These are phyloP conservation scores for Macropis europaea DNA, from an alignment of 2,888 invertebrate species.

Conservation along the genomic window DNA sequence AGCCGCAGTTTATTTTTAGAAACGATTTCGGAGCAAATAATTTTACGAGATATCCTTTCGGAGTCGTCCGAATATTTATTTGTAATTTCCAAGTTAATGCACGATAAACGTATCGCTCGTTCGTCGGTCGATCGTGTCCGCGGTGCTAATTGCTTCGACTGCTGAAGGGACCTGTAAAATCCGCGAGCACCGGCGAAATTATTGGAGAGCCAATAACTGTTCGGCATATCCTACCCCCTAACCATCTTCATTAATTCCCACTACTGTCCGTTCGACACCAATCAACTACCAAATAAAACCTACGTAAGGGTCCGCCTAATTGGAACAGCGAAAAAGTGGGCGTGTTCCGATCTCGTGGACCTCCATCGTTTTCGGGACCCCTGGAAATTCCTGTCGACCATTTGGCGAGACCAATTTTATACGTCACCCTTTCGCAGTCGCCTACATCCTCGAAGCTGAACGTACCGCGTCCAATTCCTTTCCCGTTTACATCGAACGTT, in stretches of 20 bases:
- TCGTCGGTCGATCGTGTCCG: conserved; percentile 12
- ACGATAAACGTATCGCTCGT: conserved; percentile 3
- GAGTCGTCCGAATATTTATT: neutral
- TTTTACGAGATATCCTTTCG: neutral
- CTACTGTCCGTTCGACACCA: conserved; percentile 60
- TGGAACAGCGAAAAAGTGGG: conserved; percentile 76
- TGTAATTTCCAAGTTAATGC: conserved; percentile 16
- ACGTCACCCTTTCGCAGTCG: conserved; percentile 27
- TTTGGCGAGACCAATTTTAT: conserved; percentile 52
- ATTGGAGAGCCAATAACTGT: conserved; percentile 43
- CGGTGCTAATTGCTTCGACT: conserved; percentile 32
- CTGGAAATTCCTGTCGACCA: conserved; percentile 46
- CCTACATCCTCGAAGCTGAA: neutral
- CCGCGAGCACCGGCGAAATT: conserved; percentile 25
- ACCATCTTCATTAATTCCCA: conserved; percentile 65
- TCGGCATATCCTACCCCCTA: conserved; percentile 42
- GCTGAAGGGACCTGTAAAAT: conserved; percentile 28
- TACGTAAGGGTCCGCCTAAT: conserved; percentile 71
- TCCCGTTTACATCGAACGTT: neutral
- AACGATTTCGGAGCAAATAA: neutral
- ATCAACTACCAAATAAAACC: conserved; percentile 64
- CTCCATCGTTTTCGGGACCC: conserved; percentile 59
- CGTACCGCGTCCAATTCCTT: neutral
- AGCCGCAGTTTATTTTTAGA: too few relatives aligned
- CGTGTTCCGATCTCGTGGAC: conserved; percentile 67